phyloP scores from a whole-genome alignment of 2,797 vertebrate genomes.

The Lindbergichthys nudifrons region DNA sequence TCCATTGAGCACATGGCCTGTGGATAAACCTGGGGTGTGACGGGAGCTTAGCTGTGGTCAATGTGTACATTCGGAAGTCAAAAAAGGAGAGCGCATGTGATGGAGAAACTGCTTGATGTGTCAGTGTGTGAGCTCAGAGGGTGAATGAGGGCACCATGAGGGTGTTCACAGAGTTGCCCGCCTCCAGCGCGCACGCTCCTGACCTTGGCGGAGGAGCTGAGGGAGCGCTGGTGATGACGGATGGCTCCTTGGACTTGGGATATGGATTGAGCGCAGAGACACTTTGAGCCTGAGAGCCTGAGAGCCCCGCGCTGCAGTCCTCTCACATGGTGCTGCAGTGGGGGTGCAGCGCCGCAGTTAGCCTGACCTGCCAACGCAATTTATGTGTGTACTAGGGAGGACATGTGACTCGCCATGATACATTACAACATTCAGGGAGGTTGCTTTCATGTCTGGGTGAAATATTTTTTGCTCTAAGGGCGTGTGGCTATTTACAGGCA shows the following conservation, averaged over 20 bases:
- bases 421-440: constrained; percentile 13
- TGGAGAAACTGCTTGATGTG: background rate
- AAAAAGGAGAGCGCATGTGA: background rate
- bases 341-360: constrained; percentile 22
- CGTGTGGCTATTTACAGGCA: constrained; percentile 12
- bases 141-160: constrained; percentile 13
- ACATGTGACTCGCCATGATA: constrained; percentile 29
- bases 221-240: constrained; percentile 41
- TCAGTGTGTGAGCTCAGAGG: background rate
- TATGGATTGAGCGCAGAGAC: constrained; percentile 46
- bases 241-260: constrained; percentile 52
- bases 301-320: constrained; percentile 39
- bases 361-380: constrained; percentile 38
- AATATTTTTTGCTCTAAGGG: constrained; percentile 8
- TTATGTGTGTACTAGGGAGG: constrained; percentile 24
- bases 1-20: constrained; percentile 67
- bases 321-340: constrained; percentile 61
- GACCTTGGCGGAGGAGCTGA: constrained; percentile 62
- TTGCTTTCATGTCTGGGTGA: constrained; percentile 29
- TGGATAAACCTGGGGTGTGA: constrained; percentile 53
- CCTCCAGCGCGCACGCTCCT: constrained; percentile 38
- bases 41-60: constrained; percentile 40
- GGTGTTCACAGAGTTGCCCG: constrained; percentile 19
- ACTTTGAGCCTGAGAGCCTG: constrained; percentile 32
- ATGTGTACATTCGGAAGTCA: constrained; percentile 1